Evolutionary conservation across 30 jellyfish, hydroid and myxozoan species (phyloP).

Genomic region (Aurelia sp.): DNA sequence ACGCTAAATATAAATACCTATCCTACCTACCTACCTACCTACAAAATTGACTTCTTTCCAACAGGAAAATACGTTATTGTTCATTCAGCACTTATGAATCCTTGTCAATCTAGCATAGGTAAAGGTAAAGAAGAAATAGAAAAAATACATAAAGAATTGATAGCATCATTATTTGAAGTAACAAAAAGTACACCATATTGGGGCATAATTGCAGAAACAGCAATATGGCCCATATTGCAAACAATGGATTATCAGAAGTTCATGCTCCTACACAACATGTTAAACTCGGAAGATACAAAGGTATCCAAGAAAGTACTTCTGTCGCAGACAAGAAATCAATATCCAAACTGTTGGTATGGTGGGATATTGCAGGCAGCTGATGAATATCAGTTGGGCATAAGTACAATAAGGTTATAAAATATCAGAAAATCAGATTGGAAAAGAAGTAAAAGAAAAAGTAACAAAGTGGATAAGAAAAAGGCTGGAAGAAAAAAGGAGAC

Average conservation of each 20-base stretch:
- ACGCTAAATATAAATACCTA: too few species aligned
- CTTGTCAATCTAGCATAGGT: too few species aligned
- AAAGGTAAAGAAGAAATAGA: background rate
- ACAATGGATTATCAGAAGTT: background rate
- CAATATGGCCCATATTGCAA: constrained; percentile 5
- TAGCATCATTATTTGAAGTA: too few species aligned
- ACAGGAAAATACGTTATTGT: too few species aligned
- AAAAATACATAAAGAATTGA: too few species aligned
- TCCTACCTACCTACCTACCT: too few species aligned
- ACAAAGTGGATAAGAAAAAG: background rate
- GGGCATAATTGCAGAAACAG: constrained; percentile 8
- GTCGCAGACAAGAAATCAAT: too few species aligned
- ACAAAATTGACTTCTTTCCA: too few species aligned
- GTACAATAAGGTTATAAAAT: background rate
- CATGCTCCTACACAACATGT: constrained; percentile 10
- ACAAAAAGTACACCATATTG: background rate
- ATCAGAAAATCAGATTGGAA: background rate
- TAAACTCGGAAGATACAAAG: too few species aligned
- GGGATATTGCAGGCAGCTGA: background rate
- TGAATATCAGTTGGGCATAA: background rate
- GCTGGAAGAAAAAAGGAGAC: too few species aligned
- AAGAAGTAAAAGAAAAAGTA: background rate
- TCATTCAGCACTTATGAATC: too few species aligned
- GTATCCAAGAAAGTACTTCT: too few species aligned
- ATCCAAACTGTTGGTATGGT: background rate